Evolutionary conservation across 2,113 vertebrate species (phyloP), one percentile per base, ranked within the genome.

Genomic region (Centropus unirufus): DNA sequence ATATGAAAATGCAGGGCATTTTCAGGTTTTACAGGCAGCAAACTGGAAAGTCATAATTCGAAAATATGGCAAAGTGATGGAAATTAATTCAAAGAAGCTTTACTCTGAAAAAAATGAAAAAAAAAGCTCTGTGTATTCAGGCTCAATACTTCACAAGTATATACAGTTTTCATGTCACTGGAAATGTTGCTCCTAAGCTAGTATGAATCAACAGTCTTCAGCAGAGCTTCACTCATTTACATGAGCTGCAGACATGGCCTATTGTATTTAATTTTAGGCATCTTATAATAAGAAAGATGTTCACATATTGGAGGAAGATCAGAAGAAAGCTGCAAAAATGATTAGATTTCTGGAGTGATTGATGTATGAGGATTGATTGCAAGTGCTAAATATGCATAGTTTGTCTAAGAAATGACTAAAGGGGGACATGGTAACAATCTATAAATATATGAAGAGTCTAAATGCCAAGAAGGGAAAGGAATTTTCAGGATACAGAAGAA

Each of bases 381-480:
- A 86, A 94, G 64, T 93, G 85, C 92, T 97, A 97, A 96, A 96
- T 95, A 96, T 96, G 92, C 92, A 92, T 72, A 94, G 89, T 93
- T 96, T 97, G 70, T 92, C 76, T 94, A 95, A 93, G 92, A 96
- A 96, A 96, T 95, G 16, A 95, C 91, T 95, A 93, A 95, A 95
- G 49, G 52, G 77, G 95, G 67, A 95, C 91, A 94, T 87, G 83
- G 82, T 57, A 93, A 83, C 87, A 81, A 95, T 93, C 86, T 97
- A 94, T 97, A 97, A 97, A 97, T 95, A 95, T 88, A 86, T 91
- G 86, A 92, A 92, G 66, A 83, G 44, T 86, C 62, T 93, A 95
- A 97, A 96, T 87, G 77, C 82, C 88, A 95, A 77, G 70, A 40
- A 94, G 54, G 42, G 23, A 92, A 83, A 91, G 20, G 83, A 79